phyloP scores from a whole-genome alignment of 2,888 invertebrate species.

The Callyntrura sp. region DNA sequence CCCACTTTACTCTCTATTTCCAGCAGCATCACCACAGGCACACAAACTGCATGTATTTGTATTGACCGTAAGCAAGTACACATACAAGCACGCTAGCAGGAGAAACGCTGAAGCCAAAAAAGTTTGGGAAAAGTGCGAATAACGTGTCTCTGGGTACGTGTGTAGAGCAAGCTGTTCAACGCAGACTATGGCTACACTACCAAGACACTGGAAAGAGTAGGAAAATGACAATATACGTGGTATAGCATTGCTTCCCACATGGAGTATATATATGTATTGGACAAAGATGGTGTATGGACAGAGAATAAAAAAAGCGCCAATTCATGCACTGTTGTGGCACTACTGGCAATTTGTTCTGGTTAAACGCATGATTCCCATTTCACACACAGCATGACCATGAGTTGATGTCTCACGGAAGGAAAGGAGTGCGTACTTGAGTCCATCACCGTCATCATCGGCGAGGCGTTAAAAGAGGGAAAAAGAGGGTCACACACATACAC shows the following conservation, averaged over 20 bases:
- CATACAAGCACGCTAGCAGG: too few species aligned
- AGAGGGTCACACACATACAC: conserved; percentile 26
- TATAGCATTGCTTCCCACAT: too few species aligned
- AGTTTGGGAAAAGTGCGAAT: conserved; percentile 45
- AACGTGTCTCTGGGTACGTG: neutral
- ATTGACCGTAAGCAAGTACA: too few species aligned
- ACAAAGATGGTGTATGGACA: neutral
- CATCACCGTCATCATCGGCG: conserved; percentile 37
- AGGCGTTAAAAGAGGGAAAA: neutral
- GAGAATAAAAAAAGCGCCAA: neutral
- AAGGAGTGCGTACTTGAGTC: conserved; percentile 56
- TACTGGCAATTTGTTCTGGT: conserved; percentile 61
- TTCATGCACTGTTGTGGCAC: conserved; percentile 39
- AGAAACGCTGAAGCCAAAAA: conserved; percentile 15
- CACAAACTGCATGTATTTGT: neutral
- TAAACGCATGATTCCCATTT: conserved; percentile 61
- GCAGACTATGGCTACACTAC: neutral
- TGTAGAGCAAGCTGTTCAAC: neutral
- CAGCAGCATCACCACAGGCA: neutral
- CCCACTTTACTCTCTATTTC: too few species aligned
- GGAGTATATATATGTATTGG: too few species aligned
- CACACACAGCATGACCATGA: conserved; percentile 37
- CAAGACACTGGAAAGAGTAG: neutral
- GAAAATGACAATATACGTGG: too few species aligned
- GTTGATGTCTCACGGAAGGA: neutral